Base-by-base conservation (phyloP, 2,888 invertebrate genomes). In the Andricus curvator region DNA sequence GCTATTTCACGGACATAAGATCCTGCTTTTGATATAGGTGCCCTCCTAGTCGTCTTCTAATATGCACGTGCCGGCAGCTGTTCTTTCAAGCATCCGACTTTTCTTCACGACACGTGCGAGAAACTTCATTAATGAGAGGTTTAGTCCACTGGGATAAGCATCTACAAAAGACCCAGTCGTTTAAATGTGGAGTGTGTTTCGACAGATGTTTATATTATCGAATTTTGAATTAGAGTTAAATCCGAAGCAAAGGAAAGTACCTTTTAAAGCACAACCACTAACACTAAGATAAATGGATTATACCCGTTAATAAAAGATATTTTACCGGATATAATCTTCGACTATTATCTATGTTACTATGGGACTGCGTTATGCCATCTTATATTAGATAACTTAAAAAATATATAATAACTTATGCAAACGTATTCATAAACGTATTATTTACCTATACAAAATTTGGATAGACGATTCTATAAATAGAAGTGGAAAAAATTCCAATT, bases 11-110 rank as follows among this genome's bases (percentile, higher is more conserved):
- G 33, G 29, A 41, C 37, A 15, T 33, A 13, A n/a, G 74, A 74
- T 74, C 74, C 56, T n/a, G 51, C 1, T 15, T 33, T 33, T 74
- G 70, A 56, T 74, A 74, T 74, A 74, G 11, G 33, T 56, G 56
- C 33, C n/a, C 56, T 33, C n/a, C 51, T 74, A 74, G 33, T 74
- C 56, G 51, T 33, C 74, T 20, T 74, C 74, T 56, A 74, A 74
- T 74, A 74, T 56, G 56, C 74, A 56, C 74, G 74, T 74, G 62
- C 9, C 33, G 51, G 74, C 74, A 74, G 74, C 56, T 74, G 74
- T 33, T 56, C 29, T 48, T 20, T 74, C 74, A 56, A 74, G 29
- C 20, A 33, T 74, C n/a, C 68, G 25, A 4, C 48, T 48, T 70
- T 20, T 44, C 48, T 51, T 48, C 68, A 48, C 48, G 68, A 48